Evolutionary conservation across 2,888 invertebrate genomes (phyloP).

Genomic region (Choreutis nemorana): DNA sequence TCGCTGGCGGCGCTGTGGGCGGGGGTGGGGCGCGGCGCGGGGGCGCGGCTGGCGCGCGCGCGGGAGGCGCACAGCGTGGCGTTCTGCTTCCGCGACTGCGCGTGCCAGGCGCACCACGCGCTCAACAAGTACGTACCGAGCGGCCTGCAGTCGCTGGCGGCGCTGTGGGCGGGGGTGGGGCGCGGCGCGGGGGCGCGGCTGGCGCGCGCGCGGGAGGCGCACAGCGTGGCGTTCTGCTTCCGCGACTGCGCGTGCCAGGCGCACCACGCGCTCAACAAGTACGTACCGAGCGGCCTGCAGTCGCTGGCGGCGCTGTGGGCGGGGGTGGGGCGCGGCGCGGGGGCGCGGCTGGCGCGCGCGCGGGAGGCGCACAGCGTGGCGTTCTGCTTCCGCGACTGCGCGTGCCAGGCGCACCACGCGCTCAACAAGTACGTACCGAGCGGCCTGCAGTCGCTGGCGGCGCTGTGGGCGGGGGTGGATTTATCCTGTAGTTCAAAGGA

Average conservation of each 20-base stretch:
- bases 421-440: conserved; percentile 58
- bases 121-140: conserved; percentile 58
- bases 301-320: conserved; percentile 76
- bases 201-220: conserved; percentile 76
- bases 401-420: conserved; percentile 73
- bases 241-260: conserved; percentile 82
- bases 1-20: conserved; percentile 76
- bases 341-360: conserved; percentile 70
- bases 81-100: conserved; percentile 88
- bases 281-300: too few species aligned
- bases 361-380: conserved; percentile 82
- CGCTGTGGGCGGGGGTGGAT: too few species aligned
- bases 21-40: conserved; percentile 40
- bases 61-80: conserved; percentile 82
- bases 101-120: conserved; percentile 73
- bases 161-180: conserved; percentile 60
- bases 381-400: conserved; percentile 88
- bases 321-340: conserved; percentile 40
- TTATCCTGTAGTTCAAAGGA: too few species aligned
- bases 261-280: conserved; percentile 68
- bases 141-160: conserved; percentile 91
- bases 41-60: conserved; percentile 70
- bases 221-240: conserved; percentile 86
- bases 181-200: conserved; percentile 52
- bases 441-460: too few species aligned